Evolutionary conservation across 2,113 vertebrate species (phyloP).

Genomic region (Corythaixoides concolor): DNA sequence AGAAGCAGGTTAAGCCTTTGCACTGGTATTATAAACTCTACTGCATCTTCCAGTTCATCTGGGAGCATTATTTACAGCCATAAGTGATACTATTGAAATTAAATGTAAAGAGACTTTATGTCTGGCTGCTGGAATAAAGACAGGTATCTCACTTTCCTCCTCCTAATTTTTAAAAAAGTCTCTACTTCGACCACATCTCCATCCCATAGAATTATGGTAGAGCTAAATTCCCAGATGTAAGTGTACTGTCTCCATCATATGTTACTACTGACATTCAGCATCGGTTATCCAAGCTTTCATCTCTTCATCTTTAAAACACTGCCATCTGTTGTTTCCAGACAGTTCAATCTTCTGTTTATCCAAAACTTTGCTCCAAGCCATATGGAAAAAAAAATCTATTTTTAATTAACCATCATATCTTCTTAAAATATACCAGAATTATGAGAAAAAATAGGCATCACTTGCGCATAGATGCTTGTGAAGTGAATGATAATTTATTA

Average conservation of each 20-base stretch:
- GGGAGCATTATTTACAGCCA: neutral
- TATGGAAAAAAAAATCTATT: slow-evolving; percentile 62
- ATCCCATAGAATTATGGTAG: neutral
- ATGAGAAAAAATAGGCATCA: slow-evolving; percentile 21
- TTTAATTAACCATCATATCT: slow-evolving; percentile 55
- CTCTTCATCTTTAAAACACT: slow-evolving; percentile 60
- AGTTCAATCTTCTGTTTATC: slow-evolving; percentile 47
- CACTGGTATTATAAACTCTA: neutral
- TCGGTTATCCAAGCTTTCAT: slow-evolving; percentile 35
- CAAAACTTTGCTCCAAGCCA: slow-evolving; percentile 43
- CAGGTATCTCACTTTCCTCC: neutral
- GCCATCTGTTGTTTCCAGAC: slow-evolving; percentile 68
- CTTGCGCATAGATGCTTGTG: neutral
- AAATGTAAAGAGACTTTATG: neutral
- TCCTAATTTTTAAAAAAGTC: neutral
- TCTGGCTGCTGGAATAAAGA: neutral
- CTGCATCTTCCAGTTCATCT: neutral
- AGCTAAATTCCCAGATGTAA: neutral
- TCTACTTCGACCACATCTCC: neutral
- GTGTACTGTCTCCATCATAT: neutral
- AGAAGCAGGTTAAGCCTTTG: neutral
- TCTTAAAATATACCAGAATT: slow-evolving; percentile 27
- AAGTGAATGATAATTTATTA: slow-evolving; percentile 8
- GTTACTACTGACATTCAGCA: neutral
- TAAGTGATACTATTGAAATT: neutral